Evolutionary conservation across 2,888 invertebrate genomes (phyloP).

Genomic region (Meta bourneti): DNA sequence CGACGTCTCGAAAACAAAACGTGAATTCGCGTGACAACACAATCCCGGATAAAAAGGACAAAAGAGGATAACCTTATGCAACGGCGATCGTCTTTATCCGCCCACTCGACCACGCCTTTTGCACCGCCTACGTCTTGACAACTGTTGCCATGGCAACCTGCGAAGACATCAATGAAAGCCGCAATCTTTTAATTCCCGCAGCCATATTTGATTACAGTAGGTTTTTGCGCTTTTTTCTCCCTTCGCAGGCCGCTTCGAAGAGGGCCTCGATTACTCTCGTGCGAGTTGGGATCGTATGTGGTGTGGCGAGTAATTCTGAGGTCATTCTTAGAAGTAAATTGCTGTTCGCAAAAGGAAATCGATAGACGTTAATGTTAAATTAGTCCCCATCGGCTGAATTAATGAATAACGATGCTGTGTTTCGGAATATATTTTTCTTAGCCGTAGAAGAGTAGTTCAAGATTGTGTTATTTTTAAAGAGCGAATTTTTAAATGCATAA

Average conservation of each 20-base stretch:
- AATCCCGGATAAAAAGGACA: constrained; percentile 49
- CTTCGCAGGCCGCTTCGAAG: background rate
- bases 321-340: constrained; percentile 36
- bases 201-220: constrained; percentile 60
- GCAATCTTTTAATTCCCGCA: constrained; percentile 66
- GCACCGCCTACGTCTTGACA: constrained; percentile 69
- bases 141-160: constrained; percentile 71
- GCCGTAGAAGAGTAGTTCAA: background rate
- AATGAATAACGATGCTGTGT: constrained; percentile 4
- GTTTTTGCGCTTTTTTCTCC: constrained; percentile 25
- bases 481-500: background rate
- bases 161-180: constrained; percentile 61
- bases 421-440: background rate
- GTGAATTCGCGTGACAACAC: constrained; percentile 70
- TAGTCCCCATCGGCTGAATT: constrained; percentile 1
- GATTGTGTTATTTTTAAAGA: background rate
- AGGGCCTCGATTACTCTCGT: background rate
- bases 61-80: constrained; percentile 73
- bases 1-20: constrained; percentile 66
- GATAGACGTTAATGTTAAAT: constrained; percentile 19
- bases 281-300: background rate
- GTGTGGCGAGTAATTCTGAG: background rate
- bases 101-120: constrained; percentile 68
- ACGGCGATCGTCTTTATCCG: constrained; percentile 72
- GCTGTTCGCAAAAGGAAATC: constrained; percentile 30